Evolutionary conservation across 2,797 vertebrate genomes (phyloP), one percentile per base, ranked within the genome.

Genomic region (Silurus lanzhouensis): DNA sequence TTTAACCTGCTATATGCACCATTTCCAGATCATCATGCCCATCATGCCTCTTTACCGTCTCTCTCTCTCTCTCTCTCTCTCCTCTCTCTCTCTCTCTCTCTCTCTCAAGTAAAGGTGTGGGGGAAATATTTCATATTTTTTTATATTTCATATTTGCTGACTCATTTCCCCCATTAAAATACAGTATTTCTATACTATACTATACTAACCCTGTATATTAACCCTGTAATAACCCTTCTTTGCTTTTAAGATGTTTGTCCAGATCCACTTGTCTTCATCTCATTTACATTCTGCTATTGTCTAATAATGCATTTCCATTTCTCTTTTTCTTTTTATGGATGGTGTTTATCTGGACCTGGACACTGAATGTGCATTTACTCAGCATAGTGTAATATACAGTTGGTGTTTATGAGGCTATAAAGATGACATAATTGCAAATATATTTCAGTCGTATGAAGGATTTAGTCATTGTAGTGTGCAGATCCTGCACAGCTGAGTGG

Each of bases 241-340:
- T 86, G 83, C 90, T 91, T 89, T 92, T 84, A 81, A 89, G 89
- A 90, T 89, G 87, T 89, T 86, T 88, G 90, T 93, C 88, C 86
- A 89, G 86, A 90, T 90, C 91, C 91, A 91, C 91, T 91, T 93
- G 88, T 91, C 91, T 92, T 86, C 88, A 71, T 89, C 86, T 90
- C 89, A 87, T 93, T 92, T 90, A 90, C 91, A 61, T 22, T 74
- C 71, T 48, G 19, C 14, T 22, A 52, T 68, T 71, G 20, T 44
- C 2, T 87, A 63, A 57, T 78, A 44, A 52, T 82, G 77, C 22
- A 12, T 76, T 61, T 82, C 75, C 10, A 25, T 67, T 20, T 66
- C 8, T 58, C 14, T 48, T 25, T 5, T 27, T 61, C 61, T 74
- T 63, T 25, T 81, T 75, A 58, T 3, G 46, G 44, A 55, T 76